These are phyloP conservation scores for Apodemus sylvaticus DNA, from an alignment of 2,113 vertebrate genomes.

Conservation along the genomic window DNA sequence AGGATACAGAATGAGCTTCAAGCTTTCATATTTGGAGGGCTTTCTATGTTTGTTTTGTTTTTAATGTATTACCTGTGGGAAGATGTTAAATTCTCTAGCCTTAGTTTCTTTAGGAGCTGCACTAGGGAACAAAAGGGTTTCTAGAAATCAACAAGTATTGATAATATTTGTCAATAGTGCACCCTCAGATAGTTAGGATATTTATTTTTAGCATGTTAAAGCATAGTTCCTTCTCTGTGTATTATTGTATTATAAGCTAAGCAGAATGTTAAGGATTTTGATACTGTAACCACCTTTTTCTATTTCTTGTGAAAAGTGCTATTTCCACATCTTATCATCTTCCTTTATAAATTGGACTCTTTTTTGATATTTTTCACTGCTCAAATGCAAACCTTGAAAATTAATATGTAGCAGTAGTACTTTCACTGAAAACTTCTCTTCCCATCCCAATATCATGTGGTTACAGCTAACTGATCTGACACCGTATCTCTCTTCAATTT, in stretches of 20 bases:
- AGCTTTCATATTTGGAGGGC: not conserved
- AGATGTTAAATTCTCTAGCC: not conserved
- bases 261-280: not conserved
- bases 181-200: not conserved
- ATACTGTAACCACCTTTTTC: not conserved
- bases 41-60: not conserved
- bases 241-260: slow-evolving; percentile 8
- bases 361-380: not conserved
- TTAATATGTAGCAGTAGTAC: not conserved
- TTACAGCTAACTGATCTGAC: not conserved
- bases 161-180: not conserved
- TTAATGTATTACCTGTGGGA: not conserved
- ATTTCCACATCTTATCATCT: not conserved
- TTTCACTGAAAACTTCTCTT: not conserved
- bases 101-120: not conserved
- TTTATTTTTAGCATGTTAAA: slow-evolving; percentile 24
- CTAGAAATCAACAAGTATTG: not conserved
- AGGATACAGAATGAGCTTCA: not conserved
- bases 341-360: slow-evolving; percentile 36
- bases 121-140: not conserved
- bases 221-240: not conserved
- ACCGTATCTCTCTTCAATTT: not conserved
- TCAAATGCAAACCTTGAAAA: slow-evolving; percentile 19
- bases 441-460: not conserved
- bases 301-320: not conserved